Evolutionary conservation across 2,797 vertebrate species (phyloP).

Genomic region (Phylloscopus collybita): DNA sequence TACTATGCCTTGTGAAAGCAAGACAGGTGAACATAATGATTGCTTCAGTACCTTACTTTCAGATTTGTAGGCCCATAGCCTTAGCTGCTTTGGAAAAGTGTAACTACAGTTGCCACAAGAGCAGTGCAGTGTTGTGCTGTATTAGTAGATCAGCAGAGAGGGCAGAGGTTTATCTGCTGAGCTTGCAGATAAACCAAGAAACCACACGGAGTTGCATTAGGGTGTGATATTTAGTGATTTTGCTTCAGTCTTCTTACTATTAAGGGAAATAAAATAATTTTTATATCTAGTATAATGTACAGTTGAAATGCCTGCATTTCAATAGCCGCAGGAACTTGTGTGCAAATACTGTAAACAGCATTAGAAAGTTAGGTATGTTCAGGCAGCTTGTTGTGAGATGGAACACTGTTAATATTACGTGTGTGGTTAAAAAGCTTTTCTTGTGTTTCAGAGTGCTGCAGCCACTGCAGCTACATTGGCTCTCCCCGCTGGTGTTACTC

Average conservation of each 20-base stretch:
- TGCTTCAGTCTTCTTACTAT: background rate
- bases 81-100: background rate
- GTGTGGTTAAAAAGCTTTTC: background rate
- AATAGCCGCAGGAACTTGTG: background rate
- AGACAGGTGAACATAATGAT: accelerated
- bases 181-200: background rate
- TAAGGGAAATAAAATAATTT: background rate
- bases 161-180: background rate
- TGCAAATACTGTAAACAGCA: background rate
- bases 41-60: background rate
- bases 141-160: background rate
- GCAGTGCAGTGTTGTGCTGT: background rate
- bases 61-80: background rate
- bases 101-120: background rate
- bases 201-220: accelerated
- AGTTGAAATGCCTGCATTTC: background rate
- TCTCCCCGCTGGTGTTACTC: conserved; percentile 91
- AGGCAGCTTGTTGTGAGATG: background rate
- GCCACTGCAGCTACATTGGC: conserved; percentile 95
- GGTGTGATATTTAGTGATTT: background rate
- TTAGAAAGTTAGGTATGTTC: background rate
- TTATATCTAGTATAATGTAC: background rate
- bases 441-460: conserved; percentile 89
- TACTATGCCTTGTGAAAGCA: background rate
- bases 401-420: background rate